Conservation (phyloP, 2,797 vertebrate genomes). For the Sebastes dallii region DNA sequence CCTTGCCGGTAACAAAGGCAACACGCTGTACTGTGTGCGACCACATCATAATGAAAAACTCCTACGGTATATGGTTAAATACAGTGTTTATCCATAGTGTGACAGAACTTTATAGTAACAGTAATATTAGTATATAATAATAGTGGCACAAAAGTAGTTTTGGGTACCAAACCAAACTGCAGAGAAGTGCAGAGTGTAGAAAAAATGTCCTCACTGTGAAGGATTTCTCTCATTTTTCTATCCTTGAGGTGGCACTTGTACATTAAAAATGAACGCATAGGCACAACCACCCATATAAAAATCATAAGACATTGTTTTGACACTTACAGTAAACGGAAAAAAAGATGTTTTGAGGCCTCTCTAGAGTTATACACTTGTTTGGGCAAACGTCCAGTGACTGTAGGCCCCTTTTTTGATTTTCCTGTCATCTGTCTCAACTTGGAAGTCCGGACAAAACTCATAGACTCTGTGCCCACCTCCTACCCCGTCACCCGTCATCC, state of each 20-base stretch:
- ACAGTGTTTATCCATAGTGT: not conserved
- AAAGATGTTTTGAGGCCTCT: conserved; percentile 27
- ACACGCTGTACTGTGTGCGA: conserved; percentile 1
- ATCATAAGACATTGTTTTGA: conserved; percentile 9
- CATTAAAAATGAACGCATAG: not conserved
- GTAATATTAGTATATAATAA: too few species aligned
- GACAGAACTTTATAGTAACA: not conserved
- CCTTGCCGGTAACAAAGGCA: conserved; percentile 33
- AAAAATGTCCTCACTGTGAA: not conserved
- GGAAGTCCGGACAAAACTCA: conserved; percentile 20
- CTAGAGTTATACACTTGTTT: conserved; percentile 15
- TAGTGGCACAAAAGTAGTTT: not conserved
- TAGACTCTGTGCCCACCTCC: conserved; percentile 9
- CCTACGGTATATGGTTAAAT: not conserved
- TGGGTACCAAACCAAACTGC: not conserved
- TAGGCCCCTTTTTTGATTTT: conserved; percentile 5
- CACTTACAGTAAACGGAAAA: conserved; percentile 12
- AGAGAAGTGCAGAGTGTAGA: not conserved
- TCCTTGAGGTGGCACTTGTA: not conserved
- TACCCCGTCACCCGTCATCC: not conserved
- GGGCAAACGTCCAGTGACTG: conserved; percentile 35
- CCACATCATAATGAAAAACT: not conserved
- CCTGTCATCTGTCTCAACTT: conserved; percentile 30
- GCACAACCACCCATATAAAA: not conserved
- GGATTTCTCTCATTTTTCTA: not conserved